phyloP scores from a whole-genome alignment of 1,140 invertebrate genomes.

The Lordiphosa stackelbergi region DNA sequence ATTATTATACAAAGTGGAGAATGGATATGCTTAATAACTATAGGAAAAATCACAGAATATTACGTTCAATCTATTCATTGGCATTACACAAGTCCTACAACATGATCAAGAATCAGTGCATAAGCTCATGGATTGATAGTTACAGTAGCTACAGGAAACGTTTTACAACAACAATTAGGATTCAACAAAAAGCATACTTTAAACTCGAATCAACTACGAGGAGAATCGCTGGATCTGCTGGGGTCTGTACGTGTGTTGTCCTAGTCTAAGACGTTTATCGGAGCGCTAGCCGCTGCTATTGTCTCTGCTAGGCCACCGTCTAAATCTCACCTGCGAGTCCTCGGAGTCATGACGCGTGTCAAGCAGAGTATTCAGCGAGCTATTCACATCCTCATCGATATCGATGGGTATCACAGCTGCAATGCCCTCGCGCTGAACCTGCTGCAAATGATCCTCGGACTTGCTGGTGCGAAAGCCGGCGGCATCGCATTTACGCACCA shows the following conservation, averaged over 20 bases:
- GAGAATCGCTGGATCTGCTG: neutral
- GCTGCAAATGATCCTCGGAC: conserved; percentile 91
- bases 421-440: conserved; percentile 76
- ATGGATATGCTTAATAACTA: too few species aligned
- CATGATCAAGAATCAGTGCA: too few species aligned
- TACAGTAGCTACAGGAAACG: conserved; percentile 6
- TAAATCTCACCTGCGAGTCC: conserved; percentile 73
- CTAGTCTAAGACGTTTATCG: too few species aligned
- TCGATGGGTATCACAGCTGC: conserved; percentile 89
- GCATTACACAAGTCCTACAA: too few species aligned
- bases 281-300: neutral
- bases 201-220: neutral
- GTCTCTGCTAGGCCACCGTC: neutral
- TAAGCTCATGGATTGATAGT: neutral
- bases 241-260: neutral
- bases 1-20: too few species aligned
- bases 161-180: conserved; percentile 8
- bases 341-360: conserved; percentile 87
- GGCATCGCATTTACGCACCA: conserved; percentile 73
- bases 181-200: conserved; percentile 4
- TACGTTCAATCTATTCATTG: too few species aligned
- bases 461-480: conserved; percentile 85
- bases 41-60: too few species aligned
- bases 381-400: conserved; percentile 94
- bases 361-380: conserved; percentile 92